A percentile compares a stretch with the other conserved stretches of the same genome.
phyloP scores from a whole-genome alignment of 23 tunicate genomes.

The Styela clava region DNA sequence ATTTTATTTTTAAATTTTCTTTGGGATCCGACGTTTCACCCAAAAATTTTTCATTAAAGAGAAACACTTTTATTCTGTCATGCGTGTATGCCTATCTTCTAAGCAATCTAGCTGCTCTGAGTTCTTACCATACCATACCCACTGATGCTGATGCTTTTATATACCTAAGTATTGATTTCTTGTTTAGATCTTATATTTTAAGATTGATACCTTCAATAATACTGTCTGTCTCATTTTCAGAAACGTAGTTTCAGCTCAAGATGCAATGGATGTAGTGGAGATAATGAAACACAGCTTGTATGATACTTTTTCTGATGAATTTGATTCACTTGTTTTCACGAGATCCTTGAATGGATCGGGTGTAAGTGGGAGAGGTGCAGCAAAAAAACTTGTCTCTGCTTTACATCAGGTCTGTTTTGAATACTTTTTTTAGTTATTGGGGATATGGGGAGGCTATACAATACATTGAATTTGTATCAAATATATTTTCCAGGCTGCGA shows the following conservation, averaged over 20 bases:
- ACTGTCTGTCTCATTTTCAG: too few relatives aligned
- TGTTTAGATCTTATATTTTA: too few relatives aligned
- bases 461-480: neutral
- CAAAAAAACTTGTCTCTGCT: conserved; percentile 57
- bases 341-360: conserved; percentile 87
- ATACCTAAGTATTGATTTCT: too few relatives aligned
- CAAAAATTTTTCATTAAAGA: too few relatives aligned
- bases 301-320: conserved; percentile 71
- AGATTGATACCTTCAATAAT: too few relatives aligned
- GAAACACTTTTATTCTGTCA: too few relatives aligned
- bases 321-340: conserved; percentile 56
- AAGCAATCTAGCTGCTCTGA: too few relatives aligned
- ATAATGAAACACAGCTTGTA: conserved; percentile 84
- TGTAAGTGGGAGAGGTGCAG: conserved; percentile 72
- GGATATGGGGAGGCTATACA: neutral
- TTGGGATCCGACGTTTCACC: too few relatives aligned
- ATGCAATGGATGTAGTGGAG: conserved; percentile 88
- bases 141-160: too few relatives aligned
- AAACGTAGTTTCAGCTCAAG: conserved; percentile 60
- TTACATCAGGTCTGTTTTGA: conserved; percentile 48
- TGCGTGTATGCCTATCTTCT: too few relatives aligned
- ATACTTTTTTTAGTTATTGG: neutral
- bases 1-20: too few relatives aligned
- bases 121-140: too few relatives aligned
- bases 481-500: conserved; percentile 49